Conservation (phyloP, 2,113 vertebrate species). For the Sphaerodactylus townsendi region DNA sequence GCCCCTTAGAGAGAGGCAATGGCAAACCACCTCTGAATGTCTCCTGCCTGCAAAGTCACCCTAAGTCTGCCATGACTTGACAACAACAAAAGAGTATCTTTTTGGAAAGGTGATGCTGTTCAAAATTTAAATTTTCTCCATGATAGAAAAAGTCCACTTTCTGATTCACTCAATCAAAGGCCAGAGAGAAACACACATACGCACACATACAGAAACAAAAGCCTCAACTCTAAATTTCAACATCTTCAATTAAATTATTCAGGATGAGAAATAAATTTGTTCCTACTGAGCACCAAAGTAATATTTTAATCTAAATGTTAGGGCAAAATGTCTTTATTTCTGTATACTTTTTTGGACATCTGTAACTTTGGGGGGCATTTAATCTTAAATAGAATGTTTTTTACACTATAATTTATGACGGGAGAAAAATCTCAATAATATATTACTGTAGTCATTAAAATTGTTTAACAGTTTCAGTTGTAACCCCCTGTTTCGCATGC, state of each 20-base stretch:
- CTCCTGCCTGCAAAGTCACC: too few relatives aligned
- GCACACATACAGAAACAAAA: neutral
- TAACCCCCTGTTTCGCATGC: constrained; percentile 59
- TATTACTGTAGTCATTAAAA: constrained; percentile 54
- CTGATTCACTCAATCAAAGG: neutral
- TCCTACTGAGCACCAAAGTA: neutral
- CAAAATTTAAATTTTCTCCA: neutral
- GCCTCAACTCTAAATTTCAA: neutral
- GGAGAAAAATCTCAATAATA: constrained; percentile 23
- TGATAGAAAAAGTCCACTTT: neutral
- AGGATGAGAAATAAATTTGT: constrained; percentile 26
- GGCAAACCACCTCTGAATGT: too few relatives aligned
- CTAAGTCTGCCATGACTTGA: too few relatives aligned
- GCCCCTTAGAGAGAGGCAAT: too few relatives aligned
- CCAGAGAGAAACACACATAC: too few relatives aligned
- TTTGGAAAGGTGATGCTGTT: neutral
- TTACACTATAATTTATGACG: constrained; percentile 54
- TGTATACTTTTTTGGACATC: constrained; percentile 49
- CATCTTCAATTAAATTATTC: constrained; percentile 12
- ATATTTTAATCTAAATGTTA: constrained; percentile 29
- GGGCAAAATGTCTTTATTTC: constrained; percentile 28
- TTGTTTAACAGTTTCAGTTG: constrained; percentile 58
- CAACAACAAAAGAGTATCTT: too few relatives aligned
- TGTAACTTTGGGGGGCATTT: constrained; percentile 23
- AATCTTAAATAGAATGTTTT: constrained; percentile 55